These are phyloP conservation scores for Tortricodes alternella DNA, from an alignment of 2,888 invertebrate species.

Conservation along the genomic window DNA sequence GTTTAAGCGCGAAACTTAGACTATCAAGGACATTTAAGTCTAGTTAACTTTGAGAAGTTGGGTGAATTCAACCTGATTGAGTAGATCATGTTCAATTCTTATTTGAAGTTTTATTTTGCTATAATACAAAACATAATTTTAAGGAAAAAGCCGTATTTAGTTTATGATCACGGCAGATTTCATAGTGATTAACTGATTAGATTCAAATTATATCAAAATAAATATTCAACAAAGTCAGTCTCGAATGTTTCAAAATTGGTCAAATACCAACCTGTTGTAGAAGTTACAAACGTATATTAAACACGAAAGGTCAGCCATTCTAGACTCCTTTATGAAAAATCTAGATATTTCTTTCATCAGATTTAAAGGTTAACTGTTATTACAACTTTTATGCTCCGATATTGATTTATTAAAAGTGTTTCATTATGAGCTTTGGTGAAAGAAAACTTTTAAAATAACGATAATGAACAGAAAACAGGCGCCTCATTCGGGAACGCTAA, in stretches of 20 bases:
- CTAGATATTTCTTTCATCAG: neutral
- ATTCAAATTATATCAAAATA: no score
- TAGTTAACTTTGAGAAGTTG: neutral
- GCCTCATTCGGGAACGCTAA: no score
- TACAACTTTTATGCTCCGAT: neutral
- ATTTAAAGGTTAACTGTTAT: neutral
- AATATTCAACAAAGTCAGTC: no score
- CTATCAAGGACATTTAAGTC: neutral
- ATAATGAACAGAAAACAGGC: no score
- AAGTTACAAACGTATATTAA: no score
- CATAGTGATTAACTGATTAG: no score
- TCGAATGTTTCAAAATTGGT: no score
- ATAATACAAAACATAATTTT: no score
- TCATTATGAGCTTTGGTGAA: neutral
- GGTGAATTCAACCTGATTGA: neutral
- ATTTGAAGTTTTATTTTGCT: neutral
- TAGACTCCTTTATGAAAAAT: neutral
- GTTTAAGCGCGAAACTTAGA: slow-evolving; percentile 10
- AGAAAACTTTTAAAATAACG: neutral
- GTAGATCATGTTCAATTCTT: neutral
- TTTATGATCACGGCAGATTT: no score
- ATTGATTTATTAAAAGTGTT: neutral
- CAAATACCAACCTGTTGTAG: no score
- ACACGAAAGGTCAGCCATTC: no score
- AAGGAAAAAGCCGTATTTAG: no score